Evolutionary conservation across 2,888 invertebrate genomes (phyloP).

Genomic region (Pammene fasciana): DNA sequence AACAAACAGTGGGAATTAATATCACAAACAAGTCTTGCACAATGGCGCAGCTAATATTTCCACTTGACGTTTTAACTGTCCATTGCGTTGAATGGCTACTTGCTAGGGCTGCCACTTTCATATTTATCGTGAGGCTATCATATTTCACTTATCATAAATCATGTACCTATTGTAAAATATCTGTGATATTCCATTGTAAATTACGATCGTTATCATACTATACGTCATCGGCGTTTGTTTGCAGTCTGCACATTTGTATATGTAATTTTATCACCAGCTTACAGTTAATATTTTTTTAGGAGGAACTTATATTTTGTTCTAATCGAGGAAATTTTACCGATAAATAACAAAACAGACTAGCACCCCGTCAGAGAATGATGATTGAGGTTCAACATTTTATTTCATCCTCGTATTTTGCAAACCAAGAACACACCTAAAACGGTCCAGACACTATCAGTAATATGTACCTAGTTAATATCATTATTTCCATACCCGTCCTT

Average conservation of each 20-base stretch:
- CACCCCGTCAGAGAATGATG: no score
- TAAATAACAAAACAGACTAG: no score
- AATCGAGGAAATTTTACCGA: no score
- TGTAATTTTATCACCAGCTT: no score
- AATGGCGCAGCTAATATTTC: slow-evolving; percentile 38
- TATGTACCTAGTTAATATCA: no score
- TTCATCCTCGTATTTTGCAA: no score
- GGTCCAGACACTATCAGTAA: no score
- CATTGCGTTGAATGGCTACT: slow-evolving; percentile 28
- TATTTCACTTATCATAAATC: background rate
- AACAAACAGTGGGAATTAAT: slow-evolving; percentile 31
- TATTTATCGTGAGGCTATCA: background rate
- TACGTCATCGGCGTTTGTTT: background rate
- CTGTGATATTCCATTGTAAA: background rate
- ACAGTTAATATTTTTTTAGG: no score
- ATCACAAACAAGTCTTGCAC: slow-evolving; percentile 25
- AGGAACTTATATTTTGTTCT: no score
- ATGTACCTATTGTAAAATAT: background rate
- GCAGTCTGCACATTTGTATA: background rate
- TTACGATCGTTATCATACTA: background rate
- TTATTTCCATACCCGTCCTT: no score
- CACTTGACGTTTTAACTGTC: slow-evolving; percentile 40
- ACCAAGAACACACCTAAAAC: no score
- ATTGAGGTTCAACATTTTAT: no score
- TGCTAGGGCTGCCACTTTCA: slow-evolving; percentile 11